Base-by-base conservation (phyloP, 1,140 invertebrate species). In the Tribolium madens region DNA sequence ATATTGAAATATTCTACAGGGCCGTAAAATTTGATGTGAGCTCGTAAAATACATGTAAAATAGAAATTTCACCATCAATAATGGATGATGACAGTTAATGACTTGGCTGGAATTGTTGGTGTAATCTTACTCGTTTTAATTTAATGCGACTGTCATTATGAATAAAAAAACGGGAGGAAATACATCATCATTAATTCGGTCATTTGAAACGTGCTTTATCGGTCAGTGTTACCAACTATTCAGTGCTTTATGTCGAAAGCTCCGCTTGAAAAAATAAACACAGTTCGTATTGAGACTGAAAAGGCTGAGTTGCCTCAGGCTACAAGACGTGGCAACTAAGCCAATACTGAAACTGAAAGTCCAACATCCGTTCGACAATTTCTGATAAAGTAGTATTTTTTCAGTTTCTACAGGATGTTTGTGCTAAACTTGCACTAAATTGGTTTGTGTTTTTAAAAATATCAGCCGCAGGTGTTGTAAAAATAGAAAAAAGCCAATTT, bases 401-500 rank as follows among this genome's bases (percentile, higher is more conserved):
- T n/a, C n/a, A n/a, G n/a, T n/a, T n/a, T n/a, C n/a, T n/a, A n/a
- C n/a, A n/a, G n/a, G n/a, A n/a, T n/a, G n/a, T n/a, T n/a, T 42
- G 1, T n/a, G 36, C 5, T 9, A 42, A 42, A 42, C 36, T 42
- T 42, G 36, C n/a, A 0, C 2, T 42, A 42, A 7, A 42, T 42
- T 10, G 7, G 7, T 9, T n/a, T 42, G 36, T 42, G 36, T 42
- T n/a, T 42, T 31, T 2, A 31, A 31, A 31, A 42, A 42, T 42
- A 7, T 42, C 36, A 42, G 36, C 36, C 36, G 36, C 36, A 42
- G n/a, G 9, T n/a, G n/a, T 42, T 7, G 21, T 26, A 26, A 26
- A 26, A 26, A 26, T 26, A 26, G 21, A 26, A 57, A 57, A 57
- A 57, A 57, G 52, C 52, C 52, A 57, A 57, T 57, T 26, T 18